Percentiles rank a stretch among this genome's conserved stretches.
phyloP scores from a whole-genome alignment of 2,797 vertebrate species.

The Tarsius wallacei region DNA sequence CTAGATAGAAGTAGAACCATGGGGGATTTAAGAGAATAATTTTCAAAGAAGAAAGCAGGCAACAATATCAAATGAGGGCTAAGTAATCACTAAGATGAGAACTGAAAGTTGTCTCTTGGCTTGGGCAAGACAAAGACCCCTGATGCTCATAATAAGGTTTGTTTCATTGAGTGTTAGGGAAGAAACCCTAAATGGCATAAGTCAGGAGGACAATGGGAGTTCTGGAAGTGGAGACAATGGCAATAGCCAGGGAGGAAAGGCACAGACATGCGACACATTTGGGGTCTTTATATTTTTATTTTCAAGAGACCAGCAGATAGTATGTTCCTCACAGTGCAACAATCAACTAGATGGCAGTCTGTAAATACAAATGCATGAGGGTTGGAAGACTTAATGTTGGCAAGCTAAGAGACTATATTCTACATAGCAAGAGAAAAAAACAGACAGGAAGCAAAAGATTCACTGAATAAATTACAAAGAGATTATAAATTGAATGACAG shows the following conservation, averaged over 20 bases:
- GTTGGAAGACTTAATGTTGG: background rate
- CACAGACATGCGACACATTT: background rate
- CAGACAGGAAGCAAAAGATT: background rate
- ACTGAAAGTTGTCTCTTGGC: background rate
- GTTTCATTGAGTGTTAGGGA: background rate
- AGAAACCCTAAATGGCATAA: background rate
- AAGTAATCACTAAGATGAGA: background rate
- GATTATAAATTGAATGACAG: background rate
- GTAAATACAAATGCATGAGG: background rate
- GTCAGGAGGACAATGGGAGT: background rate
- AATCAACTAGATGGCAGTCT: background rate
- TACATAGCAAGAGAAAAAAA: background rate
- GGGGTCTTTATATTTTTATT: background rate
- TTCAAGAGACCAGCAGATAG: background rate
- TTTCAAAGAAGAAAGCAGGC: background rate
- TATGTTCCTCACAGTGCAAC: background rate
- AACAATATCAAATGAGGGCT: background rate
- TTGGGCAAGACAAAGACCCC: background rate
- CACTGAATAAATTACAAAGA: background rate
- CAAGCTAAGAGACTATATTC: background rate
- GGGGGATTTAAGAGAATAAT: background rate
- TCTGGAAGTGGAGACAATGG: background rate
- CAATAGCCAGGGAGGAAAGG: background rate
- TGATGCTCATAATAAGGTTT: background rate
- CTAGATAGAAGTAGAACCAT: background rate